Percentiles rank a stretch among this genome's conserved stretches.
Evolutionary conservation across 2,113 vertebrate species (phyloP).

Genomic region (Catharus fuscescens): DNA sequence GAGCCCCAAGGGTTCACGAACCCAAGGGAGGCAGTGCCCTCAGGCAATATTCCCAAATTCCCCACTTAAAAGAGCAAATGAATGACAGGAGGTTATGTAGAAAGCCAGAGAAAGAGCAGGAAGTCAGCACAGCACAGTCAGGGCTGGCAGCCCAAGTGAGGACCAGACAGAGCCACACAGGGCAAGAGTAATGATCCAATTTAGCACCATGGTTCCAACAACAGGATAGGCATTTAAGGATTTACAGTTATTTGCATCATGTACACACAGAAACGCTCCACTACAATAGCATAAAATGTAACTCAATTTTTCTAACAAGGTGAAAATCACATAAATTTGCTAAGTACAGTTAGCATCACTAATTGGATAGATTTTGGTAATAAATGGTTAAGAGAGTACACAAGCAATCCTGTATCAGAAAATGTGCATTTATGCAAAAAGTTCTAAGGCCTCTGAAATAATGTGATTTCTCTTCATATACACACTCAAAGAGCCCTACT

Average conservation of each 20-base stretch:
- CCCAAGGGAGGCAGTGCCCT: not conserved
- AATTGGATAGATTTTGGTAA: not conserved
- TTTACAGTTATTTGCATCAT: not conserved
- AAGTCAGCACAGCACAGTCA: not conserved
- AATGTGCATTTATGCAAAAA: not conserved
- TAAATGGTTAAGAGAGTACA: not conserved
- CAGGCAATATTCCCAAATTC: accelerated
- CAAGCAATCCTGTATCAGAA: not conserved
- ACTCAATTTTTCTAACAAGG: not conserved
- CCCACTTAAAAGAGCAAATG: not conserved
- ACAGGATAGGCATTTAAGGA: not conserved
- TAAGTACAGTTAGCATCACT: not conserved
- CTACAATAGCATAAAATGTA: not conserved
- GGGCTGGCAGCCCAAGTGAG: not conserved
- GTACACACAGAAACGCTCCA: not conserved
- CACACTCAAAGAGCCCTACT: not conserved
- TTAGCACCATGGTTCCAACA: not conserved
- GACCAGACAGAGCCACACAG: not conserved
- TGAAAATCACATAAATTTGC: not conserved
- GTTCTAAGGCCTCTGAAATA: not conserved
- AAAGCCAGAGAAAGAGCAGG: not conserved
- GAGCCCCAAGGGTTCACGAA: not conserved
- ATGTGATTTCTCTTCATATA: not conserved
- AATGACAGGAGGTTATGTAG: not conserved
- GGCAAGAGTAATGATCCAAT: not conserved